These are phyloP conservation scores for Limnephilus auricula DNA, from an alignment of 2,888 invertebrate species.

Conservation along the genomic window DNA sequence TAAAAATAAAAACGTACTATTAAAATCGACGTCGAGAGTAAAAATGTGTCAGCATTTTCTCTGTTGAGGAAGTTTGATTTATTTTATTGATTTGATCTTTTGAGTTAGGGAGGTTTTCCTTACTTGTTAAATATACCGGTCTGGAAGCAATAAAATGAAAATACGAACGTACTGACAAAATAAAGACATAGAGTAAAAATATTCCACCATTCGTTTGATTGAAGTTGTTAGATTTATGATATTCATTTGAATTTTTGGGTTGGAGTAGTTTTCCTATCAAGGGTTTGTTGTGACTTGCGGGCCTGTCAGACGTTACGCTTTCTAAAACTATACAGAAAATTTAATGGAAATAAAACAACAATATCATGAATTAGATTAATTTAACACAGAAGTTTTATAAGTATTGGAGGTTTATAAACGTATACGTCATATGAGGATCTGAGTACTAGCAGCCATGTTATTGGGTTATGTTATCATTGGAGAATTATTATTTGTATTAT, in stretches of 20 bases:
- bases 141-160: too few species aligned
- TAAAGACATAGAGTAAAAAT: too few species aligned
- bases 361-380: conserved; percentile 37
- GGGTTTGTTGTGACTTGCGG: neutral
- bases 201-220: too few species aligned
- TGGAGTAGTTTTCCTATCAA: too few species aligned
- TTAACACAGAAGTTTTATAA: neutral
- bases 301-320: conserved; percentile 37
- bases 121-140: too few species aligned
- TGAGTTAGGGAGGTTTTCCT: too few species aligned
- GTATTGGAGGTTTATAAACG: neutral
- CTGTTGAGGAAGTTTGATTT: too few species aligned
- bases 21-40: neutral
- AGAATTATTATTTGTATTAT: neutral
- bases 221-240: too few species aligned
- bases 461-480: neutral
- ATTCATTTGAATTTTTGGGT: too few species aligned
- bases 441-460: neutral
- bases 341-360: conserved; percentile 25
- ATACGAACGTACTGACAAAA: too few species aligned
- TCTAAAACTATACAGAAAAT: conserved; percentile 34
- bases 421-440: neutral
- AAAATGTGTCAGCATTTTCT: neutral
- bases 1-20: neutral
- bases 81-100: too few species aligned